Evolutionary conservation across 30 jellyfish, hydroid and myxozoan species (phyloP), one percentile per base, ranked within the genome.

Genomic region (Aurelia aurita): DNA sequence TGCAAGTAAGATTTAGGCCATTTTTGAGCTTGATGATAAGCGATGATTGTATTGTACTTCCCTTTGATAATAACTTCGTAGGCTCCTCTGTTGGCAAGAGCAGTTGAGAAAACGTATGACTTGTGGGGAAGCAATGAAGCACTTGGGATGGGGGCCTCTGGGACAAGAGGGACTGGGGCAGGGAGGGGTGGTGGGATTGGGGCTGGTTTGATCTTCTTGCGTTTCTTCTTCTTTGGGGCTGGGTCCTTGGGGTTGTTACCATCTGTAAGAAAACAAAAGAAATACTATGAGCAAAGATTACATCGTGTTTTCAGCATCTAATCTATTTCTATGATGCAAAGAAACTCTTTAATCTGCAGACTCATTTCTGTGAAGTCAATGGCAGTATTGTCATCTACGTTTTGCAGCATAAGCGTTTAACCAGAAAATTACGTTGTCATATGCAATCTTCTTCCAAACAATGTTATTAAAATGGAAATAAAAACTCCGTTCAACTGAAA

Each of bases 41-140:
- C 89, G 54, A 87, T 72, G 49, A 94, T 88, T 6, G 97, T 67
- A 54, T 73, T 82, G 84, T 67, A 94, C 34, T 68, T 69, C n/a
- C 99, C 97, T 71, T 87, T 88, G 78, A 69, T 70, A 47, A 91
- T 83, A n/a, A 96, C 99, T 66, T 84, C 94, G 35, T 80, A 86
- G 6, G 99, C 99, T 26, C 88, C 97, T 22, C 96, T 88, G 80
- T 94, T 94, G 11, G 99, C 99, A 81, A 94, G 79, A 5, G 93
- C 99, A 27, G 99, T 94, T 4, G 99, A 94, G 74, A 94, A 94
- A 18, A 87, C 99, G 82, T 69, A 94, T 28, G 93, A 67, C 60
- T 73, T 92, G 75, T 62, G 44, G 19, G 95, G 80, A 10, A 84
- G 91, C 20, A 73, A 18, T 1, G 91, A 71, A 31, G 79, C 74